phyloP scores from a whole-genome alignment of 2,113 vertebrate genomes.

The Indri indri region DNA sequence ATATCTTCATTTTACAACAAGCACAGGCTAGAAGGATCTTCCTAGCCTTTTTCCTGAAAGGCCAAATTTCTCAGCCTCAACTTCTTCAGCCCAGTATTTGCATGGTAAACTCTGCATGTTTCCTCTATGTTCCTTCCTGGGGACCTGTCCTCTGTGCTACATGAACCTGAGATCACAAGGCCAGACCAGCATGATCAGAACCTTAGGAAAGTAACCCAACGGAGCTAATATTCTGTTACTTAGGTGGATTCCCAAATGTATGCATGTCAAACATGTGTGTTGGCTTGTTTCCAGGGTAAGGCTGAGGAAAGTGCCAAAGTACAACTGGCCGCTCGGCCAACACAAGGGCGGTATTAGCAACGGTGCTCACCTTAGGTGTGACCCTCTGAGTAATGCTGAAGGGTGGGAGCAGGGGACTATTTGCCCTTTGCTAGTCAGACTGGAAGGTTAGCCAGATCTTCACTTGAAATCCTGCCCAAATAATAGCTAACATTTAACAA shows the following conservation, averaged over 20 bases:
- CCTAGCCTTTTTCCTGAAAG: neutral
- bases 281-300: neutral
- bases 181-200: neutral
- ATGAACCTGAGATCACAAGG: neutral
- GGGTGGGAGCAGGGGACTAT: fast-evolving
- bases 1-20: neutral
- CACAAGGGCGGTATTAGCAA: too few relatives aligned
- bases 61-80: neutral
- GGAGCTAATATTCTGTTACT: neutral
- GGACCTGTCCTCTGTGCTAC: neutral
- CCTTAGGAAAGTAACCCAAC: neutral
- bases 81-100: neutral
- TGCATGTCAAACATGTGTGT: fast-evolving
- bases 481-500: neutral
- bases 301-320: neutral
- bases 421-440: neutral
- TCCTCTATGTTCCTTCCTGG: neutral
- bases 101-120: neutral
- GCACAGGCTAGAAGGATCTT: neutral
- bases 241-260: neutral
- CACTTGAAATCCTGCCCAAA: neutral
- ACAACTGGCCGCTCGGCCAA: neutral
- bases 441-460: neutral
- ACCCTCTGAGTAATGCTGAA: fast-evolving
- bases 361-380: neutral